Conservation (phyloP, 35 echinoderm and acorn worm species). For the Acanthaster planci region DNA sequence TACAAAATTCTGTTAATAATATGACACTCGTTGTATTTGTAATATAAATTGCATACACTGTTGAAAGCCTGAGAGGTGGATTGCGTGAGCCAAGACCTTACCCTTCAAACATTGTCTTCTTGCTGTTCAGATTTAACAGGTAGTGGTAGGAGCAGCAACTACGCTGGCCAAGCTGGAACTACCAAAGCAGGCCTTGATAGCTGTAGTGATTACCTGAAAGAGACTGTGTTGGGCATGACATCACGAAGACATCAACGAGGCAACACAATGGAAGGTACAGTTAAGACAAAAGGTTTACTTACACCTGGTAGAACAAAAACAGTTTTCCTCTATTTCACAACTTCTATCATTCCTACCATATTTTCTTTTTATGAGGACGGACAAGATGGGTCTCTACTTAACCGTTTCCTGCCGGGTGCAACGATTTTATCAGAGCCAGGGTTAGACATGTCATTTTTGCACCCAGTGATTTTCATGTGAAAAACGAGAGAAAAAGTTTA, state of each 20-base stretch:
- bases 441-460: too few relatives aligned
- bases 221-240: slow-evolving; percentile 78
- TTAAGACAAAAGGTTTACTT: not conserved
- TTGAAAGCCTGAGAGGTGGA: not conserved
- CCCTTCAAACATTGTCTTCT: slow-evolving; percentile 15
- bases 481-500: too few relatives aligned
- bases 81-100: not conserved
- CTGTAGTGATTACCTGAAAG: slow-evolving; percentile 79
- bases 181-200: slow-evolving; percentile 34
- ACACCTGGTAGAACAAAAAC: too few relatives aligned
- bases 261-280: slow-evolving; percentile 69
- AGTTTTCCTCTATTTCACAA: not conserved
- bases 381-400: too few relatives aligned
- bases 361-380: too few relatives aligned
- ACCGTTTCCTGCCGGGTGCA: too few relatives aligned
- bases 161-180: slow-evolving; percentile 62
- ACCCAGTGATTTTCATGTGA: too few relatives aligned
- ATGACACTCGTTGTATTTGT: too few relatives aligned
- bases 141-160: slow-evolving; percentile 80
- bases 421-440: too few relatives aligned
- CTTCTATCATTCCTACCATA: not conserved
- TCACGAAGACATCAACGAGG: slow-evolving; percentile 49
- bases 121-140: slow-evolving; percentile 45
- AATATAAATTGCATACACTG: not conserved
- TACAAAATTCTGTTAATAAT: too few relatives aligned